These are phyloP conservation scores for Drosophila mauritiana DNA, from an alignment of 1,140 invertebrate species.

Conservation along the genomic window DNA sequence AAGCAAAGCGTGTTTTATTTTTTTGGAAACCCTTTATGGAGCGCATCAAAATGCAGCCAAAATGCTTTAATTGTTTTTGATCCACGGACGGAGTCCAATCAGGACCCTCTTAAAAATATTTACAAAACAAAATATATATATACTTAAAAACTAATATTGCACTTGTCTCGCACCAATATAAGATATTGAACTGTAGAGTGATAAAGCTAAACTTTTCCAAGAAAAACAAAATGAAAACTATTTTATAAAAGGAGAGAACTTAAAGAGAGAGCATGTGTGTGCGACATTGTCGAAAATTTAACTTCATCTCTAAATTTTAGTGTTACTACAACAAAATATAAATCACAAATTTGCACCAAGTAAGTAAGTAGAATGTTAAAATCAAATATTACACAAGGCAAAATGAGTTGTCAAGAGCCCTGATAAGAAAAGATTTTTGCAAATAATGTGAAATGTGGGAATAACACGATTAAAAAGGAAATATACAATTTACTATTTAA, in stretches of 20 bases:
- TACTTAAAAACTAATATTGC: conserved; percentile 48
- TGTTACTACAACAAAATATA: conserved; percentile 45
- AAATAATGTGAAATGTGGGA: conserved; percentile 50
- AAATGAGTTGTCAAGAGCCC: conserved; percentile 30
- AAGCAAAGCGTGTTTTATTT: conserved; percentile 13
- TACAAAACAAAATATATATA: conserved; percentile 34
- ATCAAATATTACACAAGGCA: conserved; percentile 44
- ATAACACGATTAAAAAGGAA: conserved; percentile 27
- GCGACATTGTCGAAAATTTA: conserved; percentile 44
- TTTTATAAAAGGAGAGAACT: conserved; percentile 50
- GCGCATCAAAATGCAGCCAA: conserved; percentile 29
- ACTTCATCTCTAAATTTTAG: conserved; percentile 60
- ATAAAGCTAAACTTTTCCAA: conserved; percentile 45
- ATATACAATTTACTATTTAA: conserved; percentile 55
- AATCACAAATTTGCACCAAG: conserved; percentile 59
- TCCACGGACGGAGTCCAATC: conserved; percentile 21
- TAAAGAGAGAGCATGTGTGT: conserved; percentile 63
- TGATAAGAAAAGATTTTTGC: conserved; percentile 14
- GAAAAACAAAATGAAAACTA: conserved; percentile 50
- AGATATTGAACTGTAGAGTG: conserved; percentile 78
- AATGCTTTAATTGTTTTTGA: conserved; percentile 48
- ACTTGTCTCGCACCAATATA: conserved; percentile 80
- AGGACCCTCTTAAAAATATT: conserved; percentile 27
- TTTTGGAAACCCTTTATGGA: conserved; percentile 34
- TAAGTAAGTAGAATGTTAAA: conserved; percentile 74